Conservation (phyloP, 1,140 invertebrate species). For the Temnothorax longispinosus region DNA sequence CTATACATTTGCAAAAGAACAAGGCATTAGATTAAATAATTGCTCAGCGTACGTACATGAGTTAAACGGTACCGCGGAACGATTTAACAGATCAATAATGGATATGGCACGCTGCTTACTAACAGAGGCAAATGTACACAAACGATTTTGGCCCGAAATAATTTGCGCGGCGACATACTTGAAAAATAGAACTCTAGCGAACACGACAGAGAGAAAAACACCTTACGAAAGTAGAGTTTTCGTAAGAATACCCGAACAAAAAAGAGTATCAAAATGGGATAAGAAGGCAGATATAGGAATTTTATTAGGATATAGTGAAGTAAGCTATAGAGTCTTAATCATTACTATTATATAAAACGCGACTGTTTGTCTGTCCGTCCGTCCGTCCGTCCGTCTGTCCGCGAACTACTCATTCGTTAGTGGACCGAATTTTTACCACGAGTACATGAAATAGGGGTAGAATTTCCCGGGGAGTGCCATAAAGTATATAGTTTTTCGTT, state of each 20-base stretch:
- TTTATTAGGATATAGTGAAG: too few species aligned
- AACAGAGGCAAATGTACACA: constrained; percentile 2
- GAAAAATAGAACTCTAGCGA: too few species aligned
- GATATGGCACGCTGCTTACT: constrained; percentile 1
- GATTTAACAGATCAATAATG: constrained; percentile 38
- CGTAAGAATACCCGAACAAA: constrained; percentile 16
- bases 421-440: too few species aligned
- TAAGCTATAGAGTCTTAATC: not conserved
- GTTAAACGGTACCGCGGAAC: constrained; percentile 26
- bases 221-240: constrained; percentile 13
- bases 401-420: too few species aligned
- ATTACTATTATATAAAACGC: constrained; percentile 64
- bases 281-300: too few species aligned
- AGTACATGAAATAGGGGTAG: too few species aligned
- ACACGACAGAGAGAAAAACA: too few species aligned
- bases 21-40: not conserved
- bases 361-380: too few species aligned
- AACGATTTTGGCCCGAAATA: constrained; percentile 23
- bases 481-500: too few species aligned
- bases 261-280: too few species aligned
- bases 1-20: not conserved
- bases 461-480: too few species aligned
- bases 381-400: too few species aligned
- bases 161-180: not conserved
- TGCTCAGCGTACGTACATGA: constrained; percentile 38